Percentiles rank a stretch among this genome's conserved stretches.
phyloP scores from a whole-genome alignment of 2,888 invertebrate genomes.

The Brachyopa scutellaris region DNA sequence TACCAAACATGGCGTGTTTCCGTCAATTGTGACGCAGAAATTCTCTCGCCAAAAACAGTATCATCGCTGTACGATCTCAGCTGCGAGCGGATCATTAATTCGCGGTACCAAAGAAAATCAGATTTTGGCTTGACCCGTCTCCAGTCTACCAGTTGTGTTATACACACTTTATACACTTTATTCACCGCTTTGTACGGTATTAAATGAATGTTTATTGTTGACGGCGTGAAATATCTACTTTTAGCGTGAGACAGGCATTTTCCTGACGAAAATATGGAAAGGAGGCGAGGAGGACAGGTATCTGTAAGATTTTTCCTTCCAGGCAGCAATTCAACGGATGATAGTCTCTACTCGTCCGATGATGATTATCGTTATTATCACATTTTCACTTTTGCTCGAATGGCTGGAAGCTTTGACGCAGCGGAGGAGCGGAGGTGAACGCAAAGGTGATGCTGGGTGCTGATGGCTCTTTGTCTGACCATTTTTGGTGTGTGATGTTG shows the following conservation, averaged over 20 bases:
- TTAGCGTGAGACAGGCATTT: conserved; percentile 66
- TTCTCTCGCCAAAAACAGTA: conserved; percentile 42
- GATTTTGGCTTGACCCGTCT: conserved; percentile 53
- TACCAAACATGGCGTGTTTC: conserved; percentile 56
- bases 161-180: conserved; percentile 2
- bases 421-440: conserved; percentile 8
- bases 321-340: conserved; percentile 49
- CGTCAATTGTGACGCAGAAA: conserved; percentile 41
- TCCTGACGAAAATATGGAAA: conserved; percentile 60
- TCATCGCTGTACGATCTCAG: conserved; percentile 52
- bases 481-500: conserved; percentile 24
- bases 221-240: conserved; percentile 72
- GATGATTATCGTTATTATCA: conserved; percentile 72
- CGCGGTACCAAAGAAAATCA: conserved; percentile 27
- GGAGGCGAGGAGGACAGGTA: conserved; percentile 4
- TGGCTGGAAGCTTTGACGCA: conserved; percentile 8
- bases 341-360: conserved; percentile 40
- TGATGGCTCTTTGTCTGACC: conserved; percentile 46
- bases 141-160: background rate
- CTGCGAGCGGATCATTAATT: conserved; percentile 55
- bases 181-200: conserved; percentile 29
- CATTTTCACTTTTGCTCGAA: conserved; percentile 67
- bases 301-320: conserved; percentile 55
- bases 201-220: conserved; percentile 67
- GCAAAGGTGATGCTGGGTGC: conserved; percentile 28